A percentile compares a stretch with the other conserved stretches of the same genome.
Conservation (phyloP, 2,888 invertebrate species). For the Poecilobothrus nobilitatus region DNA sequence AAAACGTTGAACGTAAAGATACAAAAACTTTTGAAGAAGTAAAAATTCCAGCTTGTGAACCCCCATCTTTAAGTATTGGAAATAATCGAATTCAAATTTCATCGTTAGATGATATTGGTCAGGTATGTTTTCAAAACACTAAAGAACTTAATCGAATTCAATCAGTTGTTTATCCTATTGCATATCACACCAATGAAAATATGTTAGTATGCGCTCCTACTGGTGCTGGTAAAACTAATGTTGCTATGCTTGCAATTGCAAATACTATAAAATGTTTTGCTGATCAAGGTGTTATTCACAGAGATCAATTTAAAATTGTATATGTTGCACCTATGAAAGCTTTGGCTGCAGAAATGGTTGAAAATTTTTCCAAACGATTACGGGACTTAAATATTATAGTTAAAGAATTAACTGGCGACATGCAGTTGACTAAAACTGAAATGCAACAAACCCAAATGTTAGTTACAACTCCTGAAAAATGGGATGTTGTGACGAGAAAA, state of each 20-base stretch:
- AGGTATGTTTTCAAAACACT: conserved; percentile 80
- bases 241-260: conserved; percentile 86
- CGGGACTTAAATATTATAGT: conserved; percentile 70
- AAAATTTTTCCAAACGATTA: conserved; percentile 79
- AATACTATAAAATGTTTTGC: conserved; percentile 83
- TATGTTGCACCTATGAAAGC: conserved; percentile 99
- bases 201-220: conserved; percentile 97
- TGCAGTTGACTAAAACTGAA: conserved; percentile 91
- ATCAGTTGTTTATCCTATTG: conserved; percentile 88
- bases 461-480: conserved; percentile 98
- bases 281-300: conserved; percentile 69
- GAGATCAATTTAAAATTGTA: conserved; percentile 93
- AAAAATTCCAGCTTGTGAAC: conserved; percentile 62
- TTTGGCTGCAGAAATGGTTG: conserved; percentile 95
- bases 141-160: conserved; percentile 88
- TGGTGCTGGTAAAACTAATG: conserved; percentile 98
- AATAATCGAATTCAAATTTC: conserved; percentile 54
- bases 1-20: conserved; percentile 64
- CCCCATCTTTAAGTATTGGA: conserved; percentile 52
- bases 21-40: conserved; percentile 77
- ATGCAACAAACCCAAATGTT: conserved; percentile 95
- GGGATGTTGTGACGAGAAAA: conserved; percentile 98
- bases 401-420: conserved; percentile 93
- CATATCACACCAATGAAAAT: conserved; percentile 95
- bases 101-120: conserved; percentile 62